Conservation (phyloP, 2,888 invertebrate genomes). For the Drosophila rubida region DNA sequence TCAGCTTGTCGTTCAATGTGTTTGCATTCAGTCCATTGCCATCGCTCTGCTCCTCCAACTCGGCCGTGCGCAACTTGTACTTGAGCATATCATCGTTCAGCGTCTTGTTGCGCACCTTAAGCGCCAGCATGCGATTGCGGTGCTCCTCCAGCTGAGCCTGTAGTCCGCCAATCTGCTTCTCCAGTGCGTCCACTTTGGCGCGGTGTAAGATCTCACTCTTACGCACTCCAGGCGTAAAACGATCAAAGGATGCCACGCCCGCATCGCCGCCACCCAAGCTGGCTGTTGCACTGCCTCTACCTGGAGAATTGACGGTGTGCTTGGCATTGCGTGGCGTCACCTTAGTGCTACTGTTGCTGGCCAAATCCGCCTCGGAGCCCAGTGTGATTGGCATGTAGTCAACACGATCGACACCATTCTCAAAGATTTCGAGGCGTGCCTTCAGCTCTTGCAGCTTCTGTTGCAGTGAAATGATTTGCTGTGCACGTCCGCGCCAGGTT, state of each 20-base stretch:
- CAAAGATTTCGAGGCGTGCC: constrained; percentile 85
- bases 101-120: constrained; percentile 89
- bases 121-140: constrained; percentile 88
- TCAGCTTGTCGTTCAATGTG: constrained; percentile 86
- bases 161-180: constrained; percentile 87
- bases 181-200: constrained; percentile 87
- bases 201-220: constrained; percentile 86
- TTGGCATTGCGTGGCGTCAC: constrained; percentile 28
- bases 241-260: constrained; percentile 57
- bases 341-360: constrained; percentile 8
- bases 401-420: constrained; percentile 53
- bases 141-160: constrained; percentile 87
- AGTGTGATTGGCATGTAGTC: constrained; percentile 60
- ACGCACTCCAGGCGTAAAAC: constrained; percentile 84
- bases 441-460: constrained; percentile 89
- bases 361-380: constrained; percentile 47
- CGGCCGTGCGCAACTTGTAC: constrained; percentile 87
- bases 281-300: constrained; percentile 27
- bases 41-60: constrained; percentile 88
- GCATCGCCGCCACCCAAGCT: constrained; percentile 43
- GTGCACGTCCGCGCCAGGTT: constrained; percentile 92
- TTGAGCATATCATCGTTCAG: constrained; percentile 88
- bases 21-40: constrained; percentile 88
- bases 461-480: constrained; percentile 90
- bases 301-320: constrained; percentile 15